Evolutionary conservation across 2,113 vertebrate species (phyloP).

Genomic region (Plectropomus leopardus): DNA sequence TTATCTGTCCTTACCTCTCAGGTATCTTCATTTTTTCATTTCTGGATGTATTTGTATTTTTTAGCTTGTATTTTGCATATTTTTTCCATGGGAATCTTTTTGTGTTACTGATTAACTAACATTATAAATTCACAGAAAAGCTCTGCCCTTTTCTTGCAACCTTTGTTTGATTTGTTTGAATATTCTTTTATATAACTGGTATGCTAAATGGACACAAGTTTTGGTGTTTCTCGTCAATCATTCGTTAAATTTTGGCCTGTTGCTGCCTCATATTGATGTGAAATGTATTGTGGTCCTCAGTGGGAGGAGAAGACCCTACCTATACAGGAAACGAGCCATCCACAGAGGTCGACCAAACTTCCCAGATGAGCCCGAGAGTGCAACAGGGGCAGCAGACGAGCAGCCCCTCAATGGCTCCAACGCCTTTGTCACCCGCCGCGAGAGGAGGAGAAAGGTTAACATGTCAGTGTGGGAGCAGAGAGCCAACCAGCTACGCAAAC

Average conservation of each 20-base stretch:
- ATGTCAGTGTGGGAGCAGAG: constrained; percentile 99
- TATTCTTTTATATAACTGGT: constrained; percentile 38
- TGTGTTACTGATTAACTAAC: constrained; percentile 49
- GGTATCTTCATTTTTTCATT: constrained; percentile 61
- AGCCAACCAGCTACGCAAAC: constrained; percentile 95
- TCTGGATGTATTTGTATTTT: constrained; percentile 67
- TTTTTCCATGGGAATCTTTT: constrained; percentile 57
- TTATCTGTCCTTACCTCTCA: constrained; percentile 46
- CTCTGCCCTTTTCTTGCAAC: constrained; percentile 65
- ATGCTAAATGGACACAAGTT: constrained; percentile 41
- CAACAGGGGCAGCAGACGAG: neutral
- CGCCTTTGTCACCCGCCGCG: constrained; percentile 86
- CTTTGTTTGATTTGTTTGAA: constrained; percentile 52
- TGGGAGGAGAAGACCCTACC: constrained; percentile 86
- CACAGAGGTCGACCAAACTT: constrained; percentile 83
- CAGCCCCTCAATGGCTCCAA: constrained; percentile 65
- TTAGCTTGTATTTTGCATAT: constrained; percentile 55
- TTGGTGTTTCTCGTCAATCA: constrained; percentile 44
- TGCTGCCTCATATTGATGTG: constrained; percentile 47
- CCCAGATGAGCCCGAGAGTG: constrained; percentile 77
- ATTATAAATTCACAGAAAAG: constrained; percentile 66
- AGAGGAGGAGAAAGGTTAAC: constrained; percentile 92
- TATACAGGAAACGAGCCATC: constrained; percentile 87
- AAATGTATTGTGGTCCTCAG: constrained; percentile 72
- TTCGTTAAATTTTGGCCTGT: constrained; percentile 9